Base-by-base conservation (phyloP, 2,797 vertebrate species). In the Lithobates pipiens region DNA sequence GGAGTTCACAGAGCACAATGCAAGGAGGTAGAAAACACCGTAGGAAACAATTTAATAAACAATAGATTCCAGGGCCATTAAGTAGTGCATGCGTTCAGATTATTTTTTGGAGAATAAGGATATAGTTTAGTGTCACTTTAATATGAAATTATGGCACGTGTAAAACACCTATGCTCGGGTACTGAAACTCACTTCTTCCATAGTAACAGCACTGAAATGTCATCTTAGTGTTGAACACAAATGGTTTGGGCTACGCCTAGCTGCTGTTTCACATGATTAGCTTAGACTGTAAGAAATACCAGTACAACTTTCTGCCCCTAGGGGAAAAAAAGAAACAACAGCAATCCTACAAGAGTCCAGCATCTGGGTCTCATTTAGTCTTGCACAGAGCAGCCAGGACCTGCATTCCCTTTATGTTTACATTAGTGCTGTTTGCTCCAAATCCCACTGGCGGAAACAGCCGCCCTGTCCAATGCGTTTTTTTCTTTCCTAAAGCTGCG, bases 331-430 rank as follows among this genome's bases (percentile, higher is more conserved):
- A 44, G 29, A 79, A 39, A 36, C 21, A 63, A 85, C 27, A 79
- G 83, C 85, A 86, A 67, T 70, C 69, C 42, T 61, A 76, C 76
- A 73, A 76, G 85, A 68, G 27, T 32, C 23, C 44, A 86, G 75
- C 85, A 86, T 86, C 80, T 86, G 85, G 85, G 85, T 86, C 85
- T 86, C 85, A 86, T 86, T 86, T 86, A 83, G 80, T 69, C 76
- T 68, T 79, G 36, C 80, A 78, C 7, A 78, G 75, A 73, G 76
- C 71, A 86, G 85, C 80, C 85, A 86, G 76, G 69, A 63, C 69
- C 46, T 86, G 85, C 85, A 86, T 86, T 86, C 85, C 76, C 85
- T 39, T 65, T 74, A 32, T 86, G 85, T 86, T 86, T 86, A 86
- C 85, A 83, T 86, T 86, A 86, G 68, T 74, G 39, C 76, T 86